Evolutionary conservation across 1,140 invertebrate species (phyloP), one percentile per base, ranked within the genome.

Genomic region (Bathynomus jamesi): DNA sequence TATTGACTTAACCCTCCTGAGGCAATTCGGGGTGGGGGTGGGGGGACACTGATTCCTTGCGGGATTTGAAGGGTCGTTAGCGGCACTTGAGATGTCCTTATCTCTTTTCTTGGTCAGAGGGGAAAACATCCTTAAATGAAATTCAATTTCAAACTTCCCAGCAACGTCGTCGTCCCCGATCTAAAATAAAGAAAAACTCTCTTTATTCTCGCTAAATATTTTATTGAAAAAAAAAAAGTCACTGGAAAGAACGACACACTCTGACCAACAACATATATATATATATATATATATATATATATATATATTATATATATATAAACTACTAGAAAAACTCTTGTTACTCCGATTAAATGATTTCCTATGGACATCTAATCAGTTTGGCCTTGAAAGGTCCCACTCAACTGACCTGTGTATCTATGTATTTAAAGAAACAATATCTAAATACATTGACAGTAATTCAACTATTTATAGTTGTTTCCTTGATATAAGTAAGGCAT

Each of bases 251-350:
- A 40, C 17, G 17, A 53, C 40, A 53, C 40, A 53, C 40, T 17
- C 40, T 17, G 11, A 53, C 40, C 13, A 11, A 53, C 40, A 53
- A 11, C 2, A 53, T 53, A 53, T 53, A 53, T 53, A 53, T 53
- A 53, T 53, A 53, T 53, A 53, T 53, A 53, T 53, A 53, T 53
- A 53, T 53, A 53, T 53, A 53, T 53, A 53, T 53, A 53, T 53
- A 53, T 53, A 53, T 53, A 40, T 53, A 53, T 53, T 53, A 53
- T 53, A 53, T 53, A 53, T 53, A 53, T 53, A 53, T 53, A 53
- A n/a, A n/a, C n/a, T n/a, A n/a, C n/a, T n/a, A n/a, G n/a, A n/a
- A n/a, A n/a, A n/a, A n/a, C n/a, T n/a, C n/a, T n/a, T n/a, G n/a
- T n/a, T n/a, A n/a, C n/a, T n/a, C n/a, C n/a, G n/a, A n/a, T n/a